phyloP scores from a whole-genome alignment of 1,140 invertebrate species.

The Zophobas morio region DNA sequence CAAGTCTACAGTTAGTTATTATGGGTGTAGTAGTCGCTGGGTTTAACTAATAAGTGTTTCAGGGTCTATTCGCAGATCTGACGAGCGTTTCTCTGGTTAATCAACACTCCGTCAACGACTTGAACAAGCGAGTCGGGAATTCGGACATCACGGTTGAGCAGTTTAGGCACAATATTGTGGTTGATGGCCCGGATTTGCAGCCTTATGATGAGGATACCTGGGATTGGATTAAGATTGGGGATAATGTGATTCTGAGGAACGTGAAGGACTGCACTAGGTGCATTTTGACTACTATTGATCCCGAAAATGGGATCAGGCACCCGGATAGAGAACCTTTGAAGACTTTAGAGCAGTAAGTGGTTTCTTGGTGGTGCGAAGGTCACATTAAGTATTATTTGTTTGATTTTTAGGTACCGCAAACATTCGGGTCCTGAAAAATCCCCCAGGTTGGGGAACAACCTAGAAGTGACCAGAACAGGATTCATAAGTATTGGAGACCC shows the following conservation, averaged over 20 bases:
- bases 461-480: constrained; percentile 57
- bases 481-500: constrained; percentile 61
- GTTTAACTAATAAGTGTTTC: constrained; percentile 38
- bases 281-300: constrained; percentile 73
- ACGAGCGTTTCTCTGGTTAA: constrained; percentile 71
- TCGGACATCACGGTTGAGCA: constrained; percentile 70
- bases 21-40: not conserved
- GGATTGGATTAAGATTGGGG: constrained; percentile 79
- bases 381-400: not conserved
- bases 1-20: constrained; percentile 52
- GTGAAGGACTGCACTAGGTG: constrained; percentile 78
- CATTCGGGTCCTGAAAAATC: constrained; percentile 53
- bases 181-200: constrained; percentile 71
- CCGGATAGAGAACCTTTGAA: constrained; percentile 71
- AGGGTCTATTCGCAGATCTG: constrained; percentile 62
- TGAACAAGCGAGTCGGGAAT: constrained; percentile 73
- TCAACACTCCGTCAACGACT: constrained; percentile 74
- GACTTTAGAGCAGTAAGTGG: constrained; percentile 69
- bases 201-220: constrained; percentile 79
- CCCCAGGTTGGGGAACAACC: constrained; percentile 61
- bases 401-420: constrained; percentile 59
- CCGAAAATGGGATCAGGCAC: constrained; percentile 70
- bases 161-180: constrained; percentile 80
- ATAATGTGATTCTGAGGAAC: constrained; percentile 72
- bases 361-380: not conserved